Conservation (phyloP, 2,113 vertebrate species). For the Pedionomus torquatus region DNA sequence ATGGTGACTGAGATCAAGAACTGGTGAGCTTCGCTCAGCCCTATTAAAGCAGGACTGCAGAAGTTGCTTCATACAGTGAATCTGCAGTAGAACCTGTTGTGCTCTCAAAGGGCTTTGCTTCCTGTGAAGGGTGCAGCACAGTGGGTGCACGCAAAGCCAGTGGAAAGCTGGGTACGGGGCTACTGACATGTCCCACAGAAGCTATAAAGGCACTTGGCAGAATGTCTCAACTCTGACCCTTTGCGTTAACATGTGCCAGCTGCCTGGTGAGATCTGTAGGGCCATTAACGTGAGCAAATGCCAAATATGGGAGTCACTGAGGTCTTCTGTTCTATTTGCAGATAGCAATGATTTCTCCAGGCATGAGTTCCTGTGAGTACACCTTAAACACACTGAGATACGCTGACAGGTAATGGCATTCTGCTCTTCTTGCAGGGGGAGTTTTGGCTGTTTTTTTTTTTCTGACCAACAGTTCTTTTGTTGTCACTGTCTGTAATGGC, state of each 20-base stretch:
- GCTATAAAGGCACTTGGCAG: background rate
- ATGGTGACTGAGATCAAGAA: background rate
- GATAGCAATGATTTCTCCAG: conserved; percentile 98
- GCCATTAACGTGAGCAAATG: background rate
- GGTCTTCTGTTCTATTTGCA: conserved; percentile 62
- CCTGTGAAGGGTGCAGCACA: background rate
- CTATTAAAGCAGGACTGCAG: background rate
- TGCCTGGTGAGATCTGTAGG: background rate
- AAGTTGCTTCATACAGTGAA: background rate
- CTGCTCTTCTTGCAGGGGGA: background rate
- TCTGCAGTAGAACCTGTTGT: background rate
- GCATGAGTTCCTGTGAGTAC: conserved; percentile 94
- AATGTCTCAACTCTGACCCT: background rate
- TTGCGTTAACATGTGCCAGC: background rate
- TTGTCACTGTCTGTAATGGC: background rate
- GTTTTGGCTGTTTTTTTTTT: background rate
- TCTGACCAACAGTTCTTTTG: background rate
- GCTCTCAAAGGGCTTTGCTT: background rate
- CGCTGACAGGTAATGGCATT: conserved; percentile 88
- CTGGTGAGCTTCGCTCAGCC: background rate
- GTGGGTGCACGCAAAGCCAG: background rate
- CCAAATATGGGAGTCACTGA: background rate
- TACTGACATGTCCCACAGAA: background rate
- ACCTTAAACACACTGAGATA: conserved; percentile 96
- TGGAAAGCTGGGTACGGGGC: background rate